phyloP scores from a whole-genome alignment of 2,888 invertebrate species.

The Crematogaster levior region DNA sequence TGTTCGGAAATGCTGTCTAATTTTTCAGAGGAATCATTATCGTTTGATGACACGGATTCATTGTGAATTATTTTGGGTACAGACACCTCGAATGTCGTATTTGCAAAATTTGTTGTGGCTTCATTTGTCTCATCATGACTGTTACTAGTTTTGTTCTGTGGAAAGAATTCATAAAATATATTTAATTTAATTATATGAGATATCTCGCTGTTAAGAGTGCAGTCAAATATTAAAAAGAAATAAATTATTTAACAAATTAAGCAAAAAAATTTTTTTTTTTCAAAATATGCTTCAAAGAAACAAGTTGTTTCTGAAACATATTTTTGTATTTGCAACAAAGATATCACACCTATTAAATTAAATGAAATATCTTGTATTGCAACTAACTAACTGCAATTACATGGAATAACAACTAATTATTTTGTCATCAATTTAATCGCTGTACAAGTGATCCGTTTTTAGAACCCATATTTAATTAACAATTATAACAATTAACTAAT shows the following conservation, averaged over 20 bases:
- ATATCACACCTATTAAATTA: background rate
- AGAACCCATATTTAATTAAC: background rate
- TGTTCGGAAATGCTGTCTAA: constrained; percentile 77
- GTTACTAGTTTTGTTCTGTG: constrained; percentile 79
- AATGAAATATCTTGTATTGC: background rate
- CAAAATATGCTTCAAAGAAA: background rate
- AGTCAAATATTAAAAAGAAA: background rate
- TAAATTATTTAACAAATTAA: background rate
- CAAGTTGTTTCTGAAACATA: background rate
- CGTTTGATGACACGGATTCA: constrained; percentile 76
- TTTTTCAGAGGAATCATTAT: constrained; percentile 79
- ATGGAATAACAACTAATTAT: background rate
- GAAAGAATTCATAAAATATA: constrained; percentile 29
- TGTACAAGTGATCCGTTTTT: background rate
- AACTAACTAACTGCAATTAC: too few relatives aligned
- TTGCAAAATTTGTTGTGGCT: constrained; percentile 76
- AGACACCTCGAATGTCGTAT: constrained; percentile 83
- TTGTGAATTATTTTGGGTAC: constrained; percentile 80
- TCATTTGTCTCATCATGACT: constrained; percentile 77
- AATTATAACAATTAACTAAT: background rate
- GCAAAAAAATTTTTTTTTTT: background rate
- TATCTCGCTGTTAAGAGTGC: background rate
- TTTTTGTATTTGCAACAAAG: background rate
- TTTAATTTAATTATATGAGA: background rate
- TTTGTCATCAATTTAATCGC: background rate